Evolutionary conservation across 2,888 invertebrate species (phyloP), one percentile per base, ranked within the genome.

Genomic region (Nomada hirtipes): DNA sequence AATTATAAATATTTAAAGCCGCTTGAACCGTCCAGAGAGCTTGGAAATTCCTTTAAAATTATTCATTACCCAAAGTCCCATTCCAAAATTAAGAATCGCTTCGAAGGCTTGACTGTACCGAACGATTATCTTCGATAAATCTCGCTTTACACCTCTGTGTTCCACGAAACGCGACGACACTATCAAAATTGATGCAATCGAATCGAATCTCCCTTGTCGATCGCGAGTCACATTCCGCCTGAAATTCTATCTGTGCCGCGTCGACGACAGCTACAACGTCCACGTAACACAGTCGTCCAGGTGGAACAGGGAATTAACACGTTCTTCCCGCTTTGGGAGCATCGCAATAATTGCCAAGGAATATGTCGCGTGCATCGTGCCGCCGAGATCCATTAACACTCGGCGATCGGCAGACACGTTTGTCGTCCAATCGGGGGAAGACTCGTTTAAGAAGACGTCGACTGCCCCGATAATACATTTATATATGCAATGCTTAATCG

Each of bases 321-420:
- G 47, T 71, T 71, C 77, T 71, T 71, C 77, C 50, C 50, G 44
- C 47, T 59, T 55, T 59, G 10, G 50, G 63, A 36, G 70, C 60
- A 77, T 79, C 77, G 65, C 59, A 69, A 79, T 79, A 79, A 77
- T 79, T 70, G 70, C 26, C 18, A 18, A 20, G 47, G 47, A 53
- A 67, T 50, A 18, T 73, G 73, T 61, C 47, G 60, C 53, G 52
- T 63, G 77, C 69, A 64, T 20, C 57, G n/a, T 7, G 53, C 47
- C 63, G 44, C 26, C 77, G 44, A 47, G 36, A 36, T 76, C 69
- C 69, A 63, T 79, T 63, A 69, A 61, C 68, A 50, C 26, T 63
- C 69, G 11, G n/a, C 44, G 44, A 60, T 76, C 77, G 29, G 44
- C 26, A 18, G 23, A 29, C 61, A n/a, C 53, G 36, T 64, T 50